Evolutionary conservation across 2,797 vertebrate genomes (phyloP).

Genomic region (Erpetoichthys calabaricus): DNA sequence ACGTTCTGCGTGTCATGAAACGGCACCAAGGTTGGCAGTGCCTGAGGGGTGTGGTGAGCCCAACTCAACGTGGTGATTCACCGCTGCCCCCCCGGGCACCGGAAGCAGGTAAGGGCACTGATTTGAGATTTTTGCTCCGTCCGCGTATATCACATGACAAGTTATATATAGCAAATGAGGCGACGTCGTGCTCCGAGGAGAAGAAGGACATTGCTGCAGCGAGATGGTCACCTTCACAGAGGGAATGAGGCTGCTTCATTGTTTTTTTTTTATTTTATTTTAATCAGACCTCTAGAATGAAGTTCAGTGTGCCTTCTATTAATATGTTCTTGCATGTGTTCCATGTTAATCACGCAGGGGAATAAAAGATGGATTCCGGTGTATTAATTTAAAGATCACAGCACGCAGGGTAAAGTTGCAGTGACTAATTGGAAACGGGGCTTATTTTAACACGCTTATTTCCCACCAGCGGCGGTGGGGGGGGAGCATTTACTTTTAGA

Average conservation of each 20-base stretch:
- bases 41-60: neutral
- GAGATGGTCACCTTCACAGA: neutral
- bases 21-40: slow-evolving; percentile 11
- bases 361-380: slow-evolving; percentile 45
- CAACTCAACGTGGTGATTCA: too few species aligned
- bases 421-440: slow-evolving; percentile 89
- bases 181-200: too few species aligned
- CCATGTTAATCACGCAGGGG: slow-evolving; percentile 23
- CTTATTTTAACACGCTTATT: slow-evolving; percentile 73
- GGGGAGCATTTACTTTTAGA: slow-evolving; percentile 47
- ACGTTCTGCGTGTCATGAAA: slow-evolving; percentile 12
- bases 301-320: neutral
- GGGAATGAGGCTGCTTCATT: neutral
- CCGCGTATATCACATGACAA: too few species aligned
- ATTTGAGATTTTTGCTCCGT: too few species aligned
- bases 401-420: slow-evolving; percentile 70
- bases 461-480: slow-evolving; percentile 71
- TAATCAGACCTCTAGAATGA: neutral
- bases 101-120: too few species aligned
- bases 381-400: slow-evolving; percentile 41
- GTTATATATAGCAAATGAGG: too few species aligned
- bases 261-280: neutral
- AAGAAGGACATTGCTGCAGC: too few species aligned
- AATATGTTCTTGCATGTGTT: slow-evolving; percentile 14
- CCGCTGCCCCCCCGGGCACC: too few species aligned